A percentile compares a stretch with the other conserved stretches of the same genome.
Conservation (phyloP, 1,140 invertebrate species). For the Nautilus pompilius region DNA sequence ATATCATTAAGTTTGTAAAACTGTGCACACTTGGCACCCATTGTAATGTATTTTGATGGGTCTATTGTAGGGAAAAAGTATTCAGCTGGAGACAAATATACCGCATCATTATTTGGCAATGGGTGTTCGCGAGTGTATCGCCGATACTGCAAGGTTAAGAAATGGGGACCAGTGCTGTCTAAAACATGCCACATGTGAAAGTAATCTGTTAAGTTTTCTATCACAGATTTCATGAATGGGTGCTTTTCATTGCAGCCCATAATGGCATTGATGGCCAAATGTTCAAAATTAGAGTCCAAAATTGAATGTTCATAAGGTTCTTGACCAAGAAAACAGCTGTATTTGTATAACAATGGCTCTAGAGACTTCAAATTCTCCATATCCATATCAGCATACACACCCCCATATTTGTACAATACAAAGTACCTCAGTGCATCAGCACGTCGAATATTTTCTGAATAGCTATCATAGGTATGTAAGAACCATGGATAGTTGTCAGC, state of each 20-base stretch:
- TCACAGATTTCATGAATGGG: conserved; percentile 43
- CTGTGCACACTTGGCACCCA: conserved; percentile 29
- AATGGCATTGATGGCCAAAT: conserved; percentile 46
- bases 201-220: conserved; percentile 37
- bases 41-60: conserved; percentile 35
- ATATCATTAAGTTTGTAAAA: conserved; percentile 24
- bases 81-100: conserved; percentile 40
- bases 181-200: conserved; percentile 46
- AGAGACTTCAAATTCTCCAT: conserved; percentile 42
- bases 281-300: conserved; percentile 41
- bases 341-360: conserved; percentile 34
- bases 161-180: conserved; percentile 49
- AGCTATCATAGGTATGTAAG: conserved; percentile 38
- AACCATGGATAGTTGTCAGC: conserved; percentile 36
- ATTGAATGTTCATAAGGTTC: conserved; percentile 50
- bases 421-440: conserved; percentile 48
- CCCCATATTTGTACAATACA: conserved; percentile 46
- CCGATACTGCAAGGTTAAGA: conserved; percentile 35
- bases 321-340: conserved; percentile 45
- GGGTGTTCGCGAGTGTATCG: conserved; percentile 26
- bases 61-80: conserved; percentile 48
- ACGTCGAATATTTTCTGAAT: conserved; percentile 37
- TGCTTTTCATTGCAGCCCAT: conserved; percentile 44
- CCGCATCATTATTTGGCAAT: conserved; percentile 9
- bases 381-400: conserved; percentile 49